These are phyloP conservation scores for Apodemia zela DNA, from an alignment of 2,888 invertebrate species.

Conservation along the genomic window DNA sequence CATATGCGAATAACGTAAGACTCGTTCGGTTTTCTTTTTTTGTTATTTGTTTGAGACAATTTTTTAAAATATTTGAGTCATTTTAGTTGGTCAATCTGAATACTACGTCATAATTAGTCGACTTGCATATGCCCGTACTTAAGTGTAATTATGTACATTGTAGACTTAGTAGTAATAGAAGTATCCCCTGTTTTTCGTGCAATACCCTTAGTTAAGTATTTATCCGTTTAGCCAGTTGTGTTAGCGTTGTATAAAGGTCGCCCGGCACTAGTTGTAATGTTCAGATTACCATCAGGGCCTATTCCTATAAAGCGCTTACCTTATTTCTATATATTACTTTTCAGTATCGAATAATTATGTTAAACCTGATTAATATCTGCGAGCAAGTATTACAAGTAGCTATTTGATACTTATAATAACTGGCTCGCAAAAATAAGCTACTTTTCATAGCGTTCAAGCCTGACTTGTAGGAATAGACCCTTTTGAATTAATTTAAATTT, in stretches of 20 bases:
- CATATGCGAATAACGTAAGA: no score
- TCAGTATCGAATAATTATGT: neutral
- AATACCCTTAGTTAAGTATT: slow-evolving; percentile 78
- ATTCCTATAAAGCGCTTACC: neutral
- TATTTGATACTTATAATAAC: neutral
- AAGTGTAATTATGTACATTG: slow-evolving; percentile 77
- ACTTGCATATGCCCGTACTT: slow-evolving; percentile 30
- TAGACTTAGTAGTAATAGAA: slow-evolving; percentile 53
- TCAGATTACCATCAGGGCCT: neutral
- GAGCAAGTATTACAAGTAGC: neutral
- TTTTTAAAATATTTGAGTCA: no score
- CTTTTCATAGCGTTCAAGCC: neutral
- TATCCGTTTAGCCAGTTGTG: slow-evolving; percentile 66
- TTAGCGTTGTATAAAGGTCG: slow-evolving; percentile 66
- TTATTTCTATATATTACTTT: neutral
- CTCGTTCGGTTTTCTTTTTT: no score
- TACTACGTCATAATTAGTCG: neutral
- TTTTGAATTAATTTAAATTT: slow-evolving; percentile 15
- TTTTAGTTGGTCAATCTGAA: neutral
- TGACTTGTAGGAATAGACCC: neutral
- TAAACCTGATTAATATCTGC: neutral
- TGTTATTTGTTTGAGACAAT: no score
- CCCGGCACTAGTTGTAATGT: slow-evolving; percentile 32
- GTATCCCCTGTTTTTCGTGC: slow-evolving; percentile 65
- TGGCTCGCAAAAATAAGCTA: neutral